phyloP scores from a whole-genome alignment of 1,140 invertebrate genomes.

The Wiebesia pumilae region DNA sequence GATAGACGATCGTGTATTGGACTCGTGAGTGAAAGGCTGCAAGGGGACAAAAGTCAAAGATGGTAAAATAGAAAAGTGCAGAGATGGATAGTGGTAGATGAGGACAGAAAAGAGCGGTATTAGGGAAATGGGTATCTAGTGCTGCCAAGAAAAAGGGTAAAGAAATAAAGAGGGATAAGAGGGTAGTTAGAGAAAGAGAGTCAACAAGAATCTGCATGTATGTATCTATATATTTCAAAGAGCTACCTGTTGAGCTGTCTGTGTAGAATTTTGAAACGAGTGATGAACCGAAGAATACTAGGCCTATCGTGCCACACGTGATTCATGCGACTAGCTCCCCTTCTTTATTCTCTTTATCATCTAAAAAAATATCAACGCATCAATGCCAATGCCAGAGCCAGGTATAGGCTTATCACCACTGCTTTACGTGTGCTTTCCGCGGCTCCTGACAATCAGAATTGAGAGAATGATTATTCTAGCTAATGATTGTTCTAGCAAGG shows the following conservation, averaged over 20 bases:
- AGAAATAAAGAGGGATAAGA: constrained; percentile 6
- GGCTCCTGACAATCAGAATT: background rate
- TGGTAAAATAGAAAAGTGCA: background rate
- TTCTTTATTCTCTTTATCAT: background rate
- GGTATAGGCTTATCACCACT: background rate
- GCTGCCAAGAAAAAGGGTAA: background rate
- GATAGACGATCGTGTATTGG: background rate
- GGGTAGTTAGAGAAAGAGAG: background rate
- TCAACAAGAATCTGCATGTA: background rate
- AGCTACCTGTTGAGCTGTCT: constrained; percentile 48
- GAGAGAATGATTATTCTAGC: background rate
- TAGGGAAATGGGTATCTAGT: too few relatives aligned
- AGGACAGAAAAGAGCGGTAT: background rate
- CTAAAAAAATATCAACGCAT: constrained; percentile 12
- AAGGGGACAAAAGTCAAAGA: background rate
- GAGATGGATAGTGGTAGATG: background rate
- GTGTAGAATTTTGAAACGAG: constrained; percentile 7
- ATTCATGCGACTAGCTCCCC: background rate
- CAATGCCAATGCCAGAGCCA: background rate
- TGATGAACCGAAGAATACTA: background rate
- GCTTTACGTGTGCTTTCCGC: background rate
- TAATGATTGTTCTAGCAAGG: background rate
- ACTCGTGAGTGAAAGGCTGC: background rate
- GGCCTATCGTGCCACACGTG: constrained; percentile 22
- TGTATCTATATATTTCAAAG: constrained; percentile 11